phyloP scores from a whole-genome alignment of 2,888 invertebrate species.

The Mythimna albipuncta region DNA sequence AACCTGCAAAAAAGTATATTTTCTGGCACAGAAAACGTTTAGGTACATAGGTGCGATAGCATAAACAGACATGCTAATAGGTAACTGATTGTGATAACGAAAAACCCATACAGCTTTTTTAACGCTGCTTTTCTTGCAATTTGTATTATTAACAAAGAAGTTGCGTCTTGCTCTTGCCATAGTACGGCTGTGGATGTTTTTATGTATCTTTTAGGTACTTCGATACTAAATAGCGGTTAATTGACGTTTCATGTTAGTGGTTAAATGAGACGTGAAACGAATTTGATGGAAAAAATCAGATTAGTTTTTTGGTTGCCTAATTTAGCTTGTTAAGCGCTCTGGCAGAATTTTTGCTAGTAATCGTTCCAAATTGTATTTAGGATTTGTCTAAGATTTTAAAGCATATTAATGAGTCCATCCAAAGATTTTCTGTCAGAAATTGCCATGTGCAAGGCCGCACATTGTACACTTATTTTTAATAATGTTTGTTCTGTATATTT shows the following conservation, averaged over 20 bases:
- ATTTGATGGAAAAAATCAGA: constrained; percentile 15
- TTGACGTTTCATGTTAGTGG: constrained; percentile 60
- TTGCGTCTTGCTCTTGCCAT: constrained; percentile 20
- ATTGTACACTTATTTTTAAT: no score
- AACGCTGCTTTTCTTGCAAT: constrained; percentile 38
- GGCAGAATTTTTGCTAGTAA: neutral
- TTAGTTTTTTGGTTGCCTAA: constrained; percentile 7
- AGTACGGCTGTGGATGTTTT: constrained; percentile 5
- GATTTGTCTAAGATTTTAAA: neutral
- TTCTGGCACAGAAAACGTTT: constrained; percentile 37
- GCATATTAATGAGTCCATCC: neutral
- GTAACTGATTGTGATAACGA: constrained; percentile 56
- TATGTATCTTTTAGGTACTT: constrained; percentile 27
- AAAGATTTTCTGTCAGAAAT: no score
- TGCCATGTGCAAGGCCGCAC: no score
- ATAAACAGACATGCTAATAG: constrained; percentile 44
- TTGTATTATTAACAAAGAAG: constrained; percentile 46
- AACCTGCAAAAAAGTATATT: constrained; percentile 30
- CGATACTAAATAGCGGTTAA: constrained; percentile 58
- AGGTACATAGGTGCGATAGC: constrained; percentile 26
- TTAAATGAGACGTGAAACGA: constrained; percentile 42
- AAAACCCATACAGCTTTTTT: constrained; percentile 45
- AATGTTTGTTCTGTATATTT: no score
- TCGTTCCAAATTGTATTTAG: neutral
- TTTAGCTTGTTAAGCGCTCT: constrained; percentile 14